These are phyloP conservation scores for Elymnias hypermnestra DNA, from an alignment of 1,140 invertebrate genomes.

Conservation along the genomic window DNA sequence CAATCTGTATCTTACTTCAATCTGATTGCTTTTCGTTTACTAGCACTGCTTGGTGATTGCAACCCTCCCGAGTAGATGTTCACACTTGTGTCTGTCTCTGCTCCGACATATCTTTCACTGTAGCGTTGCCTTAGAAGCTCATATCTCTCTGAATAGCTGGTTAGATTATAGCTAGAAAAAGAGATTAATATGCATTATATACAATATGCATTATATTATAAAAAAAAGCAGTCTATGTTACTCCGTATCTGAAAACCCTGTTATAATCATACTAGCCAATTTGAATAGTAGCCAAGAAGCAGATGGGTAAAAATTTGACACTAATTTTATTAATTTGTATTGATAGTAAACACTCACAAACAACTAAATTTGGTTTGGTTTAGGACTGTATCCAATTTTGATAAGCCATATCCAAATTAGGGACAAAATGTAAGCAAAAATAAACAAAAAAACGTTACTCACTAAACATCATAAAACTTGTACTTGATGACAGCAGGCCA, in stretches of 20 bases:
- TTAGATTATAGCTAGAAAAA: conserved; percentile 81
- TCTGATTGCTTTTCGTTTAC: conserved; percentile 73
- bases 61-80: conserved; percentile 77
- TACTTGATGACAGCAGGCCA: conserved; percentile 77
- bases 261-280: too few relatives aligned
- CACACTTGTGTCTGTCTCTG: conserved; percentile 80
- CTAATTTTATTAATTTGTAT: too few relatives aligned
- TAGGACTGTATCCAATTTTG: too few relatives aligned
- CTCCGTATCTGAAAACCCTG: neutral
- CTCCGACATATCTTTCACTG: conserved; percentile 79
- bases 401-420: too few relatives aligned
- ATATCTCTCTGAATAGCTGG: conserved; percentile 78
- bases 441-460: conserved; percentile 51
- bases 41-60: conserved; percentile 75
- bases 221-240: too few relatives aligned
- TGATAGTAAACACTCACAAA: too few relatives aligned
- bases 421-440: neutral
- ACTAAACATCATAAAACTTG: conserved; percentile 81
- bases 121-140: conserved; percentile 78
- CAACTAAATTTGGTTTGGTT: too few relatives aligned
- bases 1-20: conserved; percentile 48
- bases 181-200: too few relatives aligned
- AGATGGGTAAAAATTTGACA: too few relatives aligned
- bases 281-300: too few relatives aligned
- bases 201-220: too few relatives aligned